These are phyloP conservation scores for Orientallactaga bullata DNA, from an alignment of 2,113 vertebrate genomes.

Conservation along the genomic window DNA sequence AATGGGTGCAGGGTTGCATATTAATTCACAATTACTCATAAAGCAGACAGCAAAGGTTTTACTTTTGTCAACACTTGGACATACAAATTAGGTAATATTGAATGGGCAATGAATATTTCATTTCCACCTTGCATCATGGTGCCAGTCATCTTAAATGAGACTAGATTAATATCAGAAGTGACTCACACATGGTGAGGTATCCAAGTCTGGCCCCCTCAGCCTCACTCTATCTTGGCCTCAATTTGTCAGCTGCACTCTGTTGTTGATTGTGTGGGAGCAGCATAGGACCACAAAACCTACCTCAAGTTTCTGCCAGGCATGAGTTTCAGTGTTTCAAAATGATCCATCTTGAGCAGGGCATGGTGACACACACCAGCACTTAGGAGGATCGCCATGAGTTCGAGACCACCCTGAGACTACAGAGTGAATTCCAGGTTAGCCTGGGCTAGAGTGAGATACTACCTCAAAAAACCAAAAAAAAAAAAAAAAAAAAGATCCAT, in stretches of 20 bases:
- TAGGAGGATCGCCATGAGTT: no score
- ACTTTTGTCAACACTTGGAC: constrained; percentile 71
- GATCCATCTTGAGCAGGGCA: no score
- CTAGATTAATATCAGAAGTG: constrained; percentile 76
- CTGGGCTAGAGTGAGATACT: no score
- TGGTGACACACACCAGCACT: no score
- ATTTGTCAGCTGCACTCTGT: constrained; percentile 48
- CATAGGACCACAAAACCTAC: background rate
- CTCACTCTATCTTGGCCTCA: constrained; percentile 39
- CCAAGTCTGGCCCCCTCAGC: constrained; percentile 43
- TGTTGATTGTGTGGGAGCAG: background rate
- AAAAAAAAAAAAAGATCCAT: background rate
- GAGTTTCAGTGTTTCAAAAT: constrained; percentile 35
- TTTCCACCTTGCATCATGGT: constrained; percentile 68
- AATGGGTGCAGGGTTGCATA: constrained; percentile 70
- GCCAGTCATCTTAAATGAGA: constrained; percentile 75
- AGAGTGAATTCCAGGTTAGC: no score
- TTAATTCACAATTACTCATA: constrained; percentile 78
- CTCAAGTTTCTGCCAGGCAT: constrained; percentile 35
- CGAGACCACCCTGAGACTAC: no score
- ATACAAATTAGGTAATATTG: constrained; percentile 80
- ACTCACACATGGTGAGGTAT: constrained; percentile 71
- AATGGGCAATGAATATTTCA: constrained; percentile 77
- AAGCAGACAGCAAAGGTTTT: constrained; percentile 67
- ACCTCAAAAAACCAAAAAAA: no score